Evolutionary conservation across 2,113 vertebrate species (phyloP).

Genomic region (Pseudorhombus dupliciocellatus): DNA sequence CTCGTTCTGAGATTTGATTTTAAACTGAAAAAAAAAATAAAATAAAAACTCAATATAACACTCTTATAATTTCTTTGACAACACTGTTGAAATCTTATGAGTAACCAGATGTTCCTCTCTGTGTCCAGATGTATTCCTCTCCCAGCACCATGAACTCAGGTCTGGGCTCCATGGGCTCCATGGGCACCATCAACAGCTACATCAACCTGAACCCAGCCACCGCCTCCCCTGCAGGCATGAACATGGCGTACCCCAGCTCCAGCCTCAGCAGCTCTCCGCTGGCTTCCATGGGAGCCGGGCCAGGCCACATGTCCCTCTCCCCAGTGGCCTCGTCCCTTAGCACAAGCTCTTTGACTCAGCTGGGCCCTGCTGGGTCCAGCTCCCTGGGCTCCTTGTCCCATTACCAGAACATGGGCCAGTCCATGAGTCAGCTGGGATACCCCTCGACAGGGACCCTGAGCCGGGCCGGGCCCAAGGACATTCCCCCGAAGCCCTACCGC

Average conservation of each 20-base stretch:
- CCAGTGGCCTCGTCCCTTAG: constrained; percentile 81
- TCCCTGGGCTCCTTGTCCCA: constrained; percentile 80
- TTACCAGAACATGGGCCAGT: constrained; percentile 84
- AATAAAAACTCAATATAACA: neutral
- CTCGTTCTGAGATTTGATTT: neutral
- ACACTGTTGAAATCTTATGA: neutral
- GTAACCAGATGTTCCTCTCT: constrained; percentile 28
- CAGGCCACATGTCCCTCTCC: constrained; percentile 82
- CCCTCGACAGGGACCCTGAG: constrained; percentile 74
- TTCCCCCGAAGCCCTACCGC: constrained; percentile 85
- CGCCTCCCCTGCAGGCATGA: constrained; percentile 80
- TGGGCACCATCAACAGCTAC: constrained; percentile 89
- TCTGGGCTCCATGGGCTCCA: constrained; percentile 83
- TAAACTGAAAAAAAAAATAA: too few species aligned
- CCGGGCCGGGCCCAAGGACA: constrained; percentile 84
- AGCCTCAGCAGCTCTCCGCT: constrained; percentile 77
- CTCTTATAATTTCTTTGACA: neutral
- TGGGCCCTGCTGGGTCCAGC: constrained; percentile 76
- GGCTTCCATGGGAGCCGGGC: constrained; percentile 75
- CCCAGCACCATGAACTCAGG: constrained; percentile 84
- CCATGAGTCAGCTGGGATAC: constrained; percentile 83
- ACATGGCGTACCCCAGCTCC: constrained; percentile 81
- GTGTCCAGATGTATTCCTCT: constrained; percentile 86
- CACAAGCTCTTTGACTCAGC: constrained; percentile 76
- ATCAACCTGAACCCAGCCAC: constrained; percentile 87